These are phyloP conservation scores for Meliscaeva auricollis DNA, from an alignment of 2,888 invertebrate genomes.

Conservation along the genomic window DNA sequence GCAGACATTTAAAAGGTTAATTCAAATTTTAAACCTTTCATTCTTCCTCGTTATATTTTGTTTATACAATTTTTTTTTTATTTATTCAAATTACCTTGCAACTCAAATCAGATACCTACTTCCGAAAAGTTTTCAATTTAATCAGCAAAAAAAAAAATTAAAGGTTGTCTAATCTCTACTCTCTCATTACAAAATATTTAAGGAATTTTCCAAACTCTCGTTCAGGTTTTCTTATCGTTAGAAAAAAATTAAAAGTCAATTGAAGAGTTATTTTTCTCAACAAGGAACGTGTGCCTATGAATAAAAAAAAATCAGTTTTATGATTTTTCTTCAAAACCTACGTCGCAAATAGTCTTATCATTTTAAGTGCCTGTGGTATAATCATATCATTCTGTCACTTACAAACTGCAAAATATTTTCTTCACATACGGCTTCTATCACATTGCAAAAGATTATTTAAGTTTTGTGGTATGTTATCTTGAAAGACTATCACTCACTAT, in stretches of 20 bases:
- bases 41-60: no score
- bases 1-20: no score
- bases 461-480: conserved; percentile 14
- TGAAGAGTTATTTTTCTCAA: conserved; percentile 1
- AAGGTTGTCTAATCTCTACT: no score
- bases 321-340: no score
- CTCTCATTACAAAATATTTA: background rate
- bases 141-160: no score
- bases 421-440: conserved; percentile 1
- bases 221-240: conserved; percentile 29
- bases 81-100: no score
- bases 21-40: no score
- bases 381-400: conserved; percentile 16
- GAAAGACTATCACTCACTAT: conserved; percentile 7
- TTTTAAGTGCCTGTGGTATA: background rate
- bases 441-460: conserved; percentile 13
- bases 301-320: conserved; percentile 13
- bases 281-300: background rate
- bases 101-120: no score
- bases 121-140: no score
- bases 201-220: background rate
- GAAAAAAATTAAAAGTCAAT: conserved; percentile 38
- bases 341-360: conserved; percentile 31
- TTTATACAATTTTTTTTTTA: no score
- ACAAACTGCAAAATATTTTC: background rate